Conservation (phyloP, 2,113 vertebrate genomes). For the Plectropomus leopardus region DNA sequence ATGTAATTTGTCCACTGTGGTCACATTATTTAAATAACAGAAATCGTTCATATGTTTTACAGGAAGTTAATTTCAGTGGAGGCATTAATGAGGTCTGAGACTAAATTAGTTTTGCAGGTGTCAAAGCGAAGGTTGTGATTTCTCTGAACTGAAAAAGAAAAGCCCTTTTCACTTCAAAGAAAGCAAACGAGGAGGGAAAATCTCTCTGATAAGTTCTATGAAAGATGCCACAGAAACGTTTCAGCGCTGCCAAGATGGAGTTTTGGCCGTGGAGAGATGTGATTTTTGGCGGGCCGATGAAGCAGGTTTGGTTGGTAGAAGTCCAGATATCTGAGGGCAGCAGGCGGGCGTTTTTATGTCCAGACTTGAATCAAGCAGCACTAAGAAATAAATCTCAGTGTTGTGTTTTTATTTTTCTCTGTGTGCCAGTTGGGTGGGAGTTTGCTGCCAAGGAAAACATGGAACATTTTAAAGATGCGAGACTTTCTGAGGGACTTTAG, state of each 20-base stretch:
- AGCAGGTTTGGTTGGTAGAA: slow-evolving; percentile 40
- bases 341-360: background rate
- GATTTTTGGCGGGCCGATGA: slow-evolving; percentile 29
- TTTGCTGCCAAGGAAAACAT: background rate
- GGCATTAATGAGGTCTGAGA: slow-evolving; percentile 43
- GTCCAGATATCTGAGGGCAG: slow-evolving; percentile 48
- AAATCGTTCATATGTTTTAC: slow-evolving; percentile 17
- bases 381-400: background rate
- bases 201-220: slow-evolving; percentile 15
- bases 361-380: slow-evolving; percentile 6
- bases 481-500: background rate
- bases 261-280: slow-evolving; percentile 27
- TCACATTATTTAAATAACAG: slow-evolving; percentile 44
- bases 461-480: background rate
- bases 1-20: slow-evolving; percentile 43
- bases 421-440: background rate
- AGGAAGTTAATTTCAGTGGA: slow-evolving; percentile 39
- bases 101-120: slow-evolving; percentile 51
- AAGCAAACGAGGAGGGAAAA: slow-evolving; percentile 18
- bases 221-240: slow-evolving; percentile 25
- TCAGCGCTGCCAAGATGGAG: slow-evolving; percentile 20
- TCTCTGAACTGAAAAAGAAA: background rate
- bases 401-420: background rate
- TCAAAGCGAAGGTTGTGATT: slow-evolving; percentile 20
- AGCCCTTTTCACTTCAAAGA: background rate